Percentiles rank a stretch among this genome's conserved stretches.
These are phyloP conservation scores for Hylaeus anthracinus DNA, from an alignment of 1,140 invertebrate genomes.

Conservation along the genomic window DNA sequence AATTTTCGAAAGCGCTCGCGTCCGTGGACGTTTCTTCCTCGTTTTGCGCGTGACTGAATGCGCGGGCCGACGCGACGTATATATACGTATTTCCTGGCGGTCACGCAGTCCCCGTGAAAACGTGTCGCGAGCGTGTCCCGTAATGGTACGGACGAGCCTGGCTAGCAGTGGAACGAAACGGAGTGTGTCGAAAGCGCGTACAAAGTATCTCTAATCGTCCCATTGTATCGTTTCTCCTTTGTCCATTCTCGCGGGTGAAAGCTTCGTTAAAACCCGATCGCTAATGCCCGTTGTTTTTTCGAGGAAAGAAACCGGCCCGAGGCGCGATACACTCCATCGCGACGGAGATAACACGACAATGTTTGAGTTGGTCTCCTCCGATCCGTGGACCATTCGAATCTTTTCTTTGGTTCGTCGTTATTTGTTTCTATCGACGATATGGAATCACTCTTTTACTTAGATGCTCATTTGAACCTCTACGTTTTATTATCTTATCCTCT, in stretches of 20 bases:
- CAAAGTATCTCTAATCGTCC: slow-evolving; percentile 65
- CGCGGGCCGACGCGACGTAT: slow-evolving; percentile 18
- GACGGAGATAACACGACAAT: slow-evolving; percentile 24
- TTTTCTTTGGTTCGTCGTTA: neutral
- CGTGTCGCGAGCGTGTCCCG: slow-evolving; percentile 39
- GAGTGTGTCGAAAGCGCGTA: slow-evolving; percentile 58
- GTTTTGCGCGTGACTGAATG: slow-evolving; percentile 53
- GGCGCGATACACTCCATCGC: neutral
- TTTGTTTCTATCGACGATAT: neutral
- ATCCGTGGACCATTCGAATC: slow-evolving; percentile 9
- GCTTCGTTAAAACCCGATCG: slow-evolving; percentile 62
- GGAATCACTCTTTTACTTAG: no score
- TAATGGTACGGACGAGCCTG: slow-evolving; percentile 35
- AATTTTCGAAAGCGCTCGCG: slow-evolving; percentile 43
- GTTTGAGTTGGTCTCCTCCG: slow-evolving; percentile 6
- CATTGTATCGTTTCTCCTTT: slow-evolving; percentile 63
- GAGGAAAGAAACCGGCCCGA: slow-evolving; percentile 32
- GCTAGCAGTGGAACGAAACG: slow-evolving; percentile 45
- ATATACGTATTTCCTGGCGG: slow-evolving; percentile 34
- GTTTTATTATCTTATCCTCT: no score
- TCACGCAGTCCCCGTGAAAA: slow-evolving; percentile 43
- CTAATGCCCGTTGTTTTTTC: slow-evolving; percentile 50
- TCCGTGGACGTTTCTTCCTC: slow-evolving; percentile 40
- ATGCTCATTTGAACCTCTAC: no score
- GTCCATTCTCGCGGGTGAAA: slow-evolving; percentile 60